These are phyloP conservation scores for Leptatherina wallacei DNA, from an alignment of 2,797 vertebrate genomes.

Conservation along the genomic window DNA sequence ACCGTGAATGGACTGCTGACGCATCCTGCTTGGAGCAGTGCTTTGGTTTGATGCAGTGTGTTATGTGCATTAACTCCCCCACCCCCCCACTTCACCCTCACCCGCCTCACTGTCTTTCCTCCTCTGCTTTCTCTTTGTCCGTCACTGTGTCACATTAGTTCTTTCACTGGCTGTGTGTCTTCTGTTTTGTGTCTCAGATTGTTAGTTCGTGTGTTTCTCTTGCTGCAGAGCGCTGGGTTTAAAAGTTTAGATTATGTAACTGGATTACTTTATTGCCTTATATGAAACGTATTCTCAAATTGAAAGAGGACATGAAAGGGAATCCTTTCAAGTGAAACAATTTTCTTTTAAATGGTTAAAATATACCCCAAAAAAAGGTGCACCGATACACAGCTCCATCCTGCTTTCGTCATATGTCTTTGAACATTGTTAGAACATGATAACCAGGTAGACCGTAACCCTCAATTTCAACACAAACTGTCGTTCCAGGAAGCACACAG, in stretches of 20 bases:
- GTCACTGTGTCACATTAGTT: slow-evolving; percentile 47
- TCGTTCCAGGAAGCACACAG: slow-evolving; percentile 56
- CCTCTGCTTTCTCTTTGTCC: slow-evolving; percentile 48
- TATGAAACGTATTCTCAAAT: neutral
- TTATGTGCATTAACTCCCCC: slow-evolving; percentile 83
- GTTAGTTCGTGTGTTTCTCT: neutral
- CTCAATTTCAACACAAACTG: slow-evolving; percentile 65
- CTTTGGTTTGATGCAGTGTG: slow-evolving; percentile 89
- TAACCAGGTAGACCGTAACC: slow-evolving; percentile 64
- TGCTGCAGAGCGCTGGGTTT: neutral
- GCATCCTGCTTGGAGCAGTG: slow-evolving; percentile 87
- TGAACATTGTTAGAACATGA: slow-evolving; percentile 53
- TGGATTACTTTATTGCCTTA: neutral
- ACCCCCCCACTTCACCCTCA: slow-evolving; percentile 45
- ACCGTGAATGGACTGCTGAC: slow-evolving; percentile 91
- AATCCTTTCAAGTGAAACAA: neutral
- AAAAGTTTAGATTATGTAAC: slow-evolving; percentile 7
- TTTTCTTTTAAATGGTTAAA: neutral
- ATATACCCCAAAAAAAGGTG: neutral
- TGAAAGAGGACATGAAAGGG: neutral
- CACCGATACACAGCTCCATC: neutral
- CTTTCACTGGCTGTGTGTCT: slow-evolving; percentile 1
- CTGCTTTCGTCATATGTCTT: slow-evolving; percentile 11
- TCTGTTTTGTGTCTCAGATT: slow-evolving; percentile 16
- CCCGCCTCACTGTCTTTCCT: slow-evolving; percentile 49